Evolutionary conservation across 2,797 vertebrate genomes (phyloP).

Genomic region (Girardinus metallicus): DNA sequence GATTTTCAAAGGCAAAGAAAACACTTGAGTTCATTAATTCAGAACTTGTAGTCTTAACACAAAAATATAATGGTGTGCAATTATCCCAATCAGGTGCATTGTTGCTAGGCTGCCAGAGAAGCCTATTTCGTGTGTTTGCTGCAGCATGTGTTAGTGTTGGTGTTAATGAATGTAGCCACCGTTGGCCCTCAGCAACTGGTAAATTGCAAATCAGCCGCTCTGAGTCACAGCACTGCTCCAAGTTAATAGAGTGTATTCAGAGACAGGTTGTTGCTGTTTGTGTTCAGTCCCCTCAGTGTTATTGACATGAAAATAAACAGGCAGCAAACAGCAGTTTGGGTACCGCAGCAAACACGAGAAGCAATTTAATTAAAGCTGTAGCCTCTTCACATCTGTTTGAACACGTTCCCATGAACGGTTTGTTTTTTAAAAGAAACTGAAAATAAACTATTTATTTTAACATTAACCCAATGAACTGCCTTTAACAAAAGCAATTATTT

Average conservation of each 20-base stretch:
- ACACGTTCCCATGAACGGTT: neutral
- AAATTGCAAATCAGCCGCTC: constrained; percentile 49
- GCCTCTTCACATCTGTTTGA: constrained; percentile 3
- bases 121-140: constrained; percentile 18
- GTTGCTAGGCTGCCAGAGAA: constrained; percentile 46
- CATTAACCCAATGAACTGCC: neutral
- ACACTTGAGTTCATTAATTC: constrained; percentile 27
- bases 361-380: constrained; percentile 16
- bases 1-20: constrained; percentile 7
- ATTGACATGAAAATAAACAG: constrained; percentile 43
- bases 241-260: constrained; percentile 50
- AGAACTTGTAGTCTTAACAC: constrained; percentile 33
- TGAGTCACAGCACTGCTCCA: constrained; percentile 45
- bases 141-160: neutral
- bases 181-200: constrained; percentile 33
- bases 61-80: constrained; percentile 29
- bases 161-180: constrained; percentile 32
- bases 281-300: constrained; percentile 15
- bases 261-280: constrained; percentile 52
- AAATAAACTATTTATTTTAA: neutral
- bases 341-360: constrained; percentile 8
- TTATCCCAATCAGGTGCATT: constrained; percentile 51
- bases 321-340: constrained; percentile 9
- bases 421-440: neutral
- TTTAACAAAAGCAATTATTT: neutral